Conservation (phyloP, 2,113 vertebrate genomes). For the Polypterus senegalus region DNA sequence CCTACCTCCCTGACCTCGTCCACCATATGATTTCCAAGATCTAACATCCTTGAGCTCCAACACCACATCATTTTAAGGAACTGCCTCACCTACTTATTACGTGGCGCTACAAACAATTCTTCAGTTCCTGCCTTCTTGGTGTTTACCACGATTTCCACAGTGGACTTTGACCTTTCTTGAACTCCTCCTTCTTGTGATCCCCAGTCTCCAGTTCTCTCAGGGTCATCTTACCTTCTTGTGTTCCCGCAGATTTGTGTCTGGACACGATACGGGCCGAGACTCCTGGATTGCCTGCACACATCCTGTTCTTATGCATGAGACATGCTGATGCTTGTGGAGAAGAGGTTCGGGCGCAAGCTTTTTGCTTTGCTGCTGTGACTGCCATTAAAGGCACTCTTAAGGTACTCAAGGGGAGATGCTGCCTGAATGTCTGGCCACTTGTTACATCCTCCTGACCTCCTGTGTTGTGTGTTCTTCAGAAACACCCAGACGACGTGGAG, state of each 20-base stretch:
- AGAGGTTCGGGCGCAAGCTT: slow-evolving; percentile 19
- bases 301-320: slow-evolving; percentile 55
- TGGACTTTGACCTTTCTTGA: no score
- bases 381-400: slow-evolving; percentile 55
- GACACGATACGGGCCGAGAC: slow-evolving; percentile 34
- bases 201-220: no score
- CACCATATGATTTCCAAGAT: no score
- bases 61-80: no score
- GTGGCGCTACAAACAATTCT: no score
- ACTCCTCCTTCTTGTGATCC: no score
- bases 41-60: no score
- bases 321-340: slow-evolving; percentile 43
- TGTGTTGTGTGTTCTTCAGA: slow-evolving; percentile 30
- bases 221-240: background rate
- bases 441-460: background rate
- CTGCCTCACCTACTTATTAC: no score
- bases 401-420: slow-evolving; percentile 26
- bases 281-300: slow-evolving; percentile 42
- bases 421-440: no score
- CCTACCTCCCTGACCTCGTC: no score
- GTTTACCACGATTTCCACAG: no score
- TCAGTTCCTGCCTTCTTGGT: no score
- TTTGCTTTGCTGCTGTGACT: slow-evolving; percentile 32
- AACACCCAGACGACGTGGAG: slow-evolving; percentile 36
- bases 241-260: slow-evolving; percentile 41